Evolutionary conservation across 2,113 vertebrate species (phyloP).

Genomic region (Vireo altiloquus): DNA sequence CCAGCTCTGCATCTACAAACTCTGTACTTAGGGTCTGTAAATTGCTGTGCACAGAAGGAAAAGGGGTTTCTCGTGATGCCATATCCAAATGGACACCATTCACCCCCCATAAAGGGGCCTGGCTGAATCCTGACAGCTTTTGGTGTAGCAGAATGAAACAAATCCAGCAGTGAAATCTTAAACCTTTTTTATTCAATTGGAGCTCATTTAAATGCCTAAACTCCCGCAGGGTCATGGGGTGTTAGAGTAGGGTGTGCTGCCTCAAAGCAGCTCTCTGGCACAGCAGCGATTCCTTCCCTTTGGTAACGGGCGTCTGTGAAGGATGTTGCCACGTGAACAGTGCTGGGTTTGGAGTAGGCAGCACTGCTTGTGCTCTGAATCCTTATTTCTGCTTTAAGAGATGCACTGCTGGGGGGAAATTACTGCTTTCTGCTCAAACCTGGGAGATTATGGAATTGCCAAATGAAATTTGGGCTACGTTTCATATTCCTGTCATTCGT

Average conservation of each 20-base stretch:
- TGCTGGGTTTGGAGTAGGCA: neutral
- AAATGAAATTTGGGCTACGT: neutral
- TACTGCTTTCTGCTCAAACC: neutral
- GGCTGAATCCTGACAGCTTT: neutral
- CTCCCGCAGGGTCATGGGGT: neutral
- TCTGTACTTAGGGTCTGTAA: neutral
- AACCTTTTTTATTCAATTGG: neutral
- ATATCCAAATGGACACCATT: neutral
- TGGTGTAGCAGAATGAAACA: neutral
- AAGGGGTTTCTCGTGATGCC: neutral
- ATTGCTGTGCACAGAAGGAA: neutral
- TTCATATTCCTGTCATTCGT: neutral
- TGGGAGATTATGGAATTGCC: neutral
- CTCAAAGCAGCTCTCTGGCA: neutral
- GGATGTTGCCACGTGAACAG: neutral
- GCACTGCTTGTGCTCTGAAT: neutral
- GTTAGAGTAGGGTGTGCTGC: neutral
- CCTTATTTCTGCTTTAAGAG: neutral
- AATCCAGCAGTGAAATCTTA: neutral
- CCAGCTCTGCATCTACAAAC: neutral
- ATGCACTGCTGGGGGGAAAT: neutral
- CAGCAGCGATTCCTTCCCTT: neutral
- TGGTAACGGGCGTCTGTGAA: neutral
- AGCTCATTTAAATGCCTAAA: neutral
- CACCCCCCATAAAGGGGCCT: neutral